Percentiles rank a stretch among this genome's conserved stretches.
Conservation (phyloP, 2,797 vertebrate genomes). For the Danio kyathit region DNA sequence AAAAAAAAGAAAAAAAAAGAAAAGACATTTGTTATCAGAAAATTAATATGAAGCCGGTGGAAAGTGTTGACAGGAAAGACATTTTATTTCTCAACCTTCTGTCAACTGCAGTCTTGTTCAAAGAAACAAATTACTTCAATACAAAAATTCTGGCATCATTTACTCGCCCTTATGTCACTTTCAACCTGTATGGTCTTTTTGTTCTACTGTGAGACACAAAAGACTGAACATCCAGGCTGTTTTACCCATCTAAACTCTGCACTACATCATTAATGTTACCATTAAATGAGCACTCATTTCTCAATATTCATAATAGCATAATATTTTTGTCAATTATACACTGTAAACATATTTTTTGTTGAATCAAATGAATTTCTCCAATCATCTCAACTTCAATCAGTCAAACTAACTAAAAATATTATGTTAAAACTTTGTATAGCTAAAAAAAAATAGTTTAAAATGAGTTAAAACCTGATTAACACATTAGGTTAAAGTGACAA, state of each 20-base stretch:
- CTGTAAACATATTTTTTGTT: too few species aligned
- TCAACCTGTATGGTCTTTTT: not conserved
- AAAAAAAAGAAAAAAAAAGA: not conserved
- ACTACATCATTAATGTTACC: too few species aligned
- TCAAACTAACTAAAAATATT: too few species aligned
- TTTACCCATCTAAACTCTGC: not conserved
- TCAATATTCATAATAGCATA: too few species aligned
- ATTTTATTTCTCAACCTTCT: not conserved
- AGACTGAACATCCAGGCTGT: not conserved
- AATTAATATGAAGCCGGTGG: not conserved
- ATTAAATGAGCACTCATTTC: too few species aligned
- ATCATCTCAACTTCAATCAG: too few species aligned
- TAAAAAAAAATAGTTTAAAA: too few species aligned
- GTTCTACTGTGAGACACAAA: not conserved
- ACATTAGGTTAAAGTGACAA: too few species aligned
- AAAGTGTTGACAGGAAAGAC: not conserved
- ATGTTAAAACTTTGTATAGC: too few species aligned
- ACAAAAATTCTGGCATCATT: not conserved
- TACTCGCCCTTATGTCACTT: not conserved
- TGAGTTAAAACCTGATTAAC: too few species aligned
- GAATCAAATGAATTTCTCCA: too few species aligned
- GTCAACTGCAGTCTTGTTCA: not conserved
- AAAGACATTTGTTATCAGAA: not conserved
- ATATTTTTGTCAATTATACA: too few species aligned
- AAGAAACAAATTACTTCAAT: not conserved